A percentile compares a stretch with the other conserved stretches of the same genome.
Evolutionary conservation across 2,797 vertebrate species (phyloP).

Genomic region (Morelia viridis): DNA sequence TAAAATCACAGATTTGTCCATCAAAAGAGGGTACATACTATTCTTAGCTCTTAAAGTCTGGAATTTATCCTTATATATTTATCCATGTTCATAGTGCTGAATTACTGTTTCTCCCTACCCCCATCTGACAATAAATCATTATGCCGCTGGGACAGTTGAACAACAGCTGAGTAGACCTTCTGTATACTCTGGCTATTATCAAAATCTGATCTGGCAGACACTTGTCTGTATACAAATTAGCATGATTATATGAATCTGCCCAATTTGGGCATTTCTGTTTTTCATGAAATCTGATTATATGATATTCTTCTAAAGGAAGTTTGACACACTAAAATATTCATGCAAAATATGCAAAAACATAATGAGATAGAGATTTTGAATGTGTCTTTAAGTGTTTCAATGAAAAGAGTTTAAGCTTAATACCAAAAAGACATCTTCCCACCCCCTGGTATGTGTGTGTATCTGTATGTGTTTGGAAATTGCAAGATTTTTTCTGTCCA

Average conservation of each 20-base stretch:
- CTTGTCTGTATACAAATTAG: not conserved
- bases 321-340: not conserved
- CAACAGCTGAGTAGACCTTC: not conserved
- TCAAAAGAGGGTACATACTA: not conserved
- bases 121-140: not conserved
- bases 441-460: too few relatives aligned
- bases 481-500: not conserved
- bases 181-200: not conserved
- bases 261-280: not conserved
- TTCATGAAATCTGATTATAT: not conserved
- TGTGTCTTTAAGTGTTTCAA: not conserved
- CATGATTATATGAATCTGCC: not conserved
- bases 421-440: not conserved
- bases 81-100: not conserved
- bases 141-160: not conserved
- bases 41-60: not conserved
- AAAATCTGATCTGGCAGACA: not conserved
- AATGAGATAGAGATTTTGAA: not conserved
- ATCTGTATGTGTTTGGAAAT: constrained; percentile 2
- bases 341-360: not conserved
- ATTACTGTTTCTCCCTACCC: not conserved
- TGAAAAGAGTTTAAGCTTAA: not conserved
- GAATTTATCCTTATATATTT: not conserved
- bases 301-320: not conserved
- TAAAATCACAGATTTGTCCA: not conserved